phyloP scores from a whole-genome alignment of 2,113 vertebrate genomes.

The Epinephelus lanceolatus region DNA sequence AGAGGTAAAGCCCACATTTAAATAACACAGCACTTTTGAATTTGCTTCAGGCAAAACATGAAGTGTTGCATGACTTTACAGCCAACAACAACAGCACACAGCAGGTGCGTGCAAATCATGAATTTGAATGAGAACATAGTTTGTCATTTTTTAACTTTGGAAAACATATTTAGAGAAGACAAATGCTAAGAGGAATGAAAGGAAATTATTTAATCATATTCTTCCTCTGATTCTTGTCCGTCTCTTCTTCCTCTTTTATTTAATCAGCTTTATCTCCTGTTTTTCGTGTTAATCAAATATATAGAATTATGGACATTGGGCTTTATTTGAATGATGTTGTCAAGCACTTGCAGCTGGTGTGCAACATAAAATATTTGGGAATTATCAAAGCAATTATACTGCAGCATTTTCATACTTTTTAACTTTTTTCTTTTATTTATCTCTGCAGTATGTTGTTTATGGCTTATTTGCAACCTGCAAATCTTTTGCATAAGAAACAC shows the following conservation, averaged over 20 bases:
- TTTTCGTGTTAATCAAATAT: too few species aligned
- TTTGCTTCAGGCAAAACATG: slow-evolving; percentile 25
- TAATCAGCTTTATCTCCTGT: not conserved
- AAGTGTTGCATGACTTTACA: not conserved
- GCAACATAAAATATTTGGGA: not conserved
- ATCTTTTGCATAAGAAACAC: not conserved
- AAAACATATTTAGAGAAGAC: not conserved
- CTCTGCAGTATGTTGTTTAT: not conserved
- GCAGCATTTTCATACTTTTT: not conserved
- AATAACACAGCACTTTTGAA: not conserved
- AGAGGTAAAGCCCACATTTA: not conserved
- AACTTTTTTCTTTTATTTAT: not conserved
- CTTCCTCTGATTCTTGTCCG: not conserved
- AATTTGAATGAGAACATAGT: not conserved
- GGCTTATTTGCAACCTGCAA: not conserved
- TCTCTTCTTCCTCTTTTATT: too few species aligned
- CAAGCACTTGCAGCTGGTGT: too few species aligned
- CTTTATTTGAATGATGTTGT: too few species aligned
- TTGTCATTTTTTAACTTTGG: not conserved
- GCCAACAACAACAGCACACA: not conserved
- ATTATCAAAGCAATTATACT: not conserved
- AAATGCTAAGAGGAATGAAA: not conserved
- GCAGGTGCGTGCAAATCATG: slow-evolving; percentile 42
- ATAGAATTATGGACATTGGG: too few species aligned
- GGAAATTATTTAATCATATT: not conserved